A percentile compares a stretch with the other conserved stretches of the same genome.
These are phyloP conservation scores for Proteles cristata DNA, from an alignment of 2,113 vertebrate genomes.

Conservation along the genomic window DNA sequence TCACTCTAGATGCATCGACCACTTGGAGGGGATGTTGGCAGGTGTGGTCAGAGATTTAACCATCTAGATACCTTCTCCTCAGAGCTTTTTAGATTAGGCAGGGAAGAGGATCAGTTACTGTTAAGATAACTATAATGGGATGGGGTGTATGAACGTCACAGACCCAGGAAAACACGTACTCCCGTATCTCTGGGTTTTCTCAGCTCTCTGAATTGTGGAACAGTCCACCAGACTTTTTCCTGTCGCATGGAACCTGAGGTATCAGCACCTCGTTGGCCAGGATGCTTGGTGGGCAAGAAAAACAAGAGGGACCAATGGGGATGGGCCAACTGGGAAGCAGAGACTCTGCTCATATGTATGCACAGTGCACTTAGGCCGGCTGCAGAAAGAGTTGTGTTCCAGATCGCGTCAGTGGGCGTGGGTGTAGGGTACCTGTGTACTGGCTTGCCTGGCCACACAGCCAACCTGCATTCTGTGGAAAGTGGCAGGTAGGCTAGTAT, in stretches of 20 bases:
- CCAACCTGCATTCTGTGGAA: no score
- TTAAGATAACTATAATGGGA: accelerated
- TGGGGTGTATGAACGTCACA: accelerated
- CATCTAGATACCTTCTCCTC: not conserved
- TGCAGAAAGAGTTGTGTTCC: accelerated
- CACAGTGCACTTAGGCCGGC: not conserved
- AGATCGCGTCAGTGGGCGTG: accelerated
- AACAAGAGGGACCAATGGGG: not conserved
- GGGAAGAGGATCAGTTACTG: not conserved
- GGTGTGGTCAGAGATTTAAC: not conserved
- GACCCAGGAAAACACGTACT: not conserved
- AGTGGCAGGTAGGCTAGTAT: accelerated
- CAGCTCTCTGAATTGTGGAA: accelerated
- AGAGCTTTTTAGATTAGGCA: no score
- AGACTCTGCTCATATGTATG: not conserved
- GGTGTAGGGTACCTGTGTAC: no score
- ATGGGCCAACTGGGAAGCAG: accelerated
- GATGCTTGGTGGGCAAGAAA: not conserved
- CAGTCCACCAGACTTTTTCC: accelerated
- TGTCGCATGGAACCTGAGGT: accelerated
- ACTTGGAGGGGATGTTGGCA: not conserved
- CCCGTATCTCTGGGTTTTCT: accelerated
- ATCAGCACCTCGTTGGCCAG: not conserved
- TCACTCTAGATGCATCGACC: no score
- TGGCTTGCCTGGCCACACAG: accelerated